Evolutionary conservation across 2,888 invertebrate species (phyloP).

Genomic region (Galerucella pusilla): DNA sequence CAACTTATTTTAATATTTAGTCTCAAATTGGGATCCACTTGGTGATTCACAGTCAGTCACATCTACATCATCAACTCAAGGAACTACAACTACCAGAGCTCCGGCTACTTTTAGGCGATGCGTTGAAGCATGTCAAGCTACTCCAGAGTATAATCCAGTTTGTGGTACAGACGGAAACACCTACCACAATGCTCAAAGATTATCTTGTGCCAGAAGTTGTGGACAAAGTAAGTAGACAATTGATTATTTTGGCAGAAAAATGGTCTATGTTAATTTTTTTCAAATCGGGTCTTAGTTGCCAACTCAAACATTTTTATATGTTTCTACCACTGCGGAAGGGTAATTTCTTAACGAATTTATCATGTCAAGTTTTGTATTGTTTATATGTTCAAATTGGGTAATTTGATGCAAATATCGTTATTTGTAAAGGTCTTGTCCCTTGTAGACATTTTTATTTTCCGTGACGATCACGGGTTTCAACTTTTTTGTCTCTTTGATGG

Average conservation of each 20-base stretch:
- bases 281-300: too few species aligned
- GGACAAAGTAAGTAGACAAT: constrained; percentile 57
- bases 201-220: constrained; percentile 58
- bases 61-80: constrained; percentile 44
- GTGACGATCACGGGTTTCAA: too few species aligned
- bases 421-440: too few species aligned
- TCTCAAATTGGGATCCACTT: not conserved
- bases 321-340: too few species aligned
- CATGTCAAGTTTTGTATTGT: too few species aligned
- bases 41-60: not conserved
- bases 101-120: constrained; percentile 45
- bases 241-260: not conserved
- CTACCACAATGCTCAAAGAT: constrained; percentile 54
- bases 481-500: too few species aligned
- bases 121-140: constrained; percentile 55
- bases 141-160: constrained; percentile 59
- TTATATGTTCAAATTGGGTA: too few species aligned
- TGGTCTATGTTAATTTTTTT: too few species aligned
- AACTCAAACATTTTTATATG: too few species aligned
- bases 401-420: too few species aligned
- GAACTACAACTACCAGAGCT: constrained; percentile 55
- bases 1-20: not conserved
- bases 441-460: too few species aligned
- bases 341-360: too few species aligned
- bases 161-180: constrained; percentile 59